Evolutionary conservation across 1,140 invertebrate species (phyloP).

Genomic region (Saccostrea echinata): DNA sequence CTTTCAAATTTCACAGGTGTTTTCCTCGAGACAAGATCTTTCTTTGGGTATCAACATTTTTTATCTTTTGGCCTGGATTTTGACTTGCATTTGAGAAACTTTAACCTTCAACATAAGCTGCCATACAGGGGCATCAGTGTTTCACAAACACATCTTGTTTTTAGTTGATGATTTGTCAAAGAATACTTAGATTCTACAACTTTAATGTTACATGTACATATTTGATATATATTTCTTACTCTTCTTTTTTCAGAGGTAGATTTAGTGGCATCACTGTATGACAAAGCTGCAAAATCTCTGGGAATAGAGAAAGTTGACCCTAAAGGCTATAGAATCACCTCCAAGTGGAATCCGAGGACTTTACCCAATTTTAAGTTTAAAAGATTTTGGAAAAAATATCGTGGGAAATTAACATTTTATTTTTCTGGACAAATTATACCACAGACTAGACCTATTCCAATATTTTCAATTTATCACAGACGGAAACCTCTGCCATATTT

Average conservation of each 20-base stretch:
- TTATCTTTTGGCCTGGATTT: no score
- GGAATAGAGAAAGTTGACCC: conserved; percentile 49
- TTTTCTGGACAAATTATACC: conserved; percentile 53
- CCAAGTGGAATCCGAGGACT: conserved; percentile 48
- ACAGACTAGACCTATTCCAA: conserved; percentile 36
- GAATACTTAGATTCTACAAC: background rate
- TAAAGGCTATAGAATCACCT: conserved; percentile 51
- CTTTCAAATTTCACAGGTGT: no score
- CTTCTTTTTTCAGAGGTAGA: conserved; percentile 49
- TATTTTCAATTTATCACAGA: conserved; percentile 57
- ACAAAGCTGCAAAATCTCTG: background rate
- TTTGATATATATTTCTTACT: background rate
- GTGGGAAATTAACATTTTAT: conserved; percentile 50
- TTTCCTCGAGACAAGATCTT: no score
- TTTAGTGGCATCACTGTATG: conserved; percentile 15
- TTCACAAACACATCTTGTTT: no score
- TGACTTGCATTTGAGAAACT: no score
- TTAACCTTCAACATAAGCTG: no score
- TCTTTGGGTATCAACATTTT: no score
- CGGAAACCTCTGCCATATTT: conserved; percentile 53
- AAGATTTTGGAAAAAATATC: conserved; percentile 52
- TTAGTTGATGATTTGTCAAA: no score
- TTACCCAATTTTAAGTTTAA: conserved; percentile 47
- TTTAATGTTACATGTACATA: background rate
- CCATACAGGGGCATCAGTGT: no score